These are phyloP conservation scores for Archilochus colubris DNA, from an alignment of 2,113 vertebrate genomes.

Conservation along the genomic window DNA sequence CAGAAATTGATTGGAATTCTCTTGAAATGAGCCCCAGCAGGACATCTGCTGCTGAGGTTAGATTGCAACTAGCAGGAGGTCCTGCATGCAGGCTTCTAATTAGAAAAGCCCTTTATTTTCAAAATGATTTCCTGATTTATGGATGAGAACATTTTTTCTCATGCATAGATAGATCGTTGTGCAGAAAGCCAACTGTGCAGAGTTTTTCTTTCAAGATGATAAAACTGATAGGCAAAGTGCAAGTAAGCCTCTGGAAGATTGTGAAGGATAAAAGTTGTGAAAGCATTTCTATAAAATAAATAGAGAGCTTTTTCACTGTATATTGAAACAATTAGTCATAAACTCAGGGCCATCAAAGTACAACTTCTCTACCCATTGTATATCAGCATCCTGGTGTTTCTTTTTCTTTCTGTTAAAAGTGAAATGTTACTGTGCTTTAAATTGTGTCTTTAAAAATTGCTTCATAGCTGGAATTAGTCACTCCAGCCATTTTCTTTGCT, in stretches of 20 bases:
- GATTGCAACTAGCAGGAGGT: neutral
- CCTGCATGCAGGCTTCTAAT: neutral
- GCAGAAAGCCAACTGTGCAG: neutral
- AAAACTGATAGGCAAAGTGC: neutral
- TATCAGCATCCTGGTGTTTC: neutral
- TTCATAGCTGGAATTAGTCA: constrained; percentile 39
- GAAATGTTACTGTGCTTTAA: neutral
- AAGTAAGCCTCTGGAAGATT: neutral
- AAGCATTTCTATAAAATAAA: neutral
- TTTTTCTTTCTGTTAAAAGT: neutral
- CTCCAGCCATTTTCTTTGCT: constrained; percentile 37
- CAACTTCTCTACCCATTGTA: neutral
- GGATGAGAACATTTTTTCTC: neutral
- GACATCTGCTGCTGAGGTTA: neutral
- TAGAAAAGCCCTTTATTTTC: neutral
- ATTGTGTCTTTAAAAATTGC: neutral
- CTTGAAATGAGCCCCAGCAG: neutral
- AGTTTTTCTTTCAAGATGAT: neutral
- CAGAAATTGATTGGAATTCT: neutral
- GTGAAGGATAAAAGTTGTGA: neutral
- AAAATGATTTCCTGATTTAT: neutral
- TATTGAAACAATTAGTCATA: neutral
- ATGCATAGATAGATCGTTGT: neutral
- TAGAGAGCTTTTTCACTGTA: neutral
- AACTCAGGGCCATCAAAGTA: neutral